phyloP scores from a whole-genome alignment of 2,113 vertebrate genomes.

The Pristiophorus japonicus region DNA sequence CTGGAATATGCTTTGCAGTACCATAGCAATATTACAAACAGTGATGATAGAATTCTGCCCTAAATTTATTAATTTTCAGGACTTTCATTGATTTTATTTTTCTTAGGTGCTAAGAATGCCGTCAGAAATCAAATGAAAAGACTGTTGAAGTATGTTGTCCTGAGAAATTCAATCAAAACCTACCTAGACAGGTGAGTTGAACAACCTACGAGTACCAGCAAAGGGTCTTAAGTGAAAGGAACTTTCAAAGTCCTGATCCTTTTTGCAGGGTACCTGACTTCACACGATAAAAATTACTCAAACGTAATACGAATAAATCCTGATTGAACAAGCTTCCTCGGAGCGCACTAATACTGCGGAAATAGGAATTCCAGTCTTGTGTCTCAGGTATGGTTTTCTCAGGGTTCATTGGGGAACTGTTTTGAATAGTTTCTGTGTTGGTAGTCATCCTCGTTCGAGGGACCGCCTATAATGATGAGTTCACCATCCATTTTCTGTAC shows the following conservation, averaged over 20 bases:
- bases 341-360: neutral
- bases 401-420: neutral
- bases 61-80: neutral
- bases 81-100: neutral
- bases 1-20: neutral
- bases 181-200: neutral
- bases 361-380: neutral
- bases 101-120: neutral
- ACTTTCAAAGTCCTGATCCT: neutral
- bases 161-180: neutral
- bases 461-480: too few relatives aligned
- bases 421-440: neutral
- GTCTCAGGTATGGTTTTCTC: neutral
- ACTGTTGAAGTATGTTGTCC: neutral
- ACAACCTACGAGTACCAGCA: neutral
- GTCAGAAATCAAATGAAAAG: constrained; percentile 17
- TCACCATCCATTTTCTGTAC: neutral
- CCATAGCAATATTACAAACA: neutral
- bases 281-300: neutral
- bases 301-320: neutral
- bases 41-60: neutral
- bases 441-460: too few relatives aligned
- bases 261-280: neutral
- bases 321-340: neutral
- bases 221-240: neutral